These are phyloP conservation scores for Pseudococcus jackbeardsleyi DNA, from an alignment of 2,888 invertebrate species.

Conservation along the genomic window DNA sequence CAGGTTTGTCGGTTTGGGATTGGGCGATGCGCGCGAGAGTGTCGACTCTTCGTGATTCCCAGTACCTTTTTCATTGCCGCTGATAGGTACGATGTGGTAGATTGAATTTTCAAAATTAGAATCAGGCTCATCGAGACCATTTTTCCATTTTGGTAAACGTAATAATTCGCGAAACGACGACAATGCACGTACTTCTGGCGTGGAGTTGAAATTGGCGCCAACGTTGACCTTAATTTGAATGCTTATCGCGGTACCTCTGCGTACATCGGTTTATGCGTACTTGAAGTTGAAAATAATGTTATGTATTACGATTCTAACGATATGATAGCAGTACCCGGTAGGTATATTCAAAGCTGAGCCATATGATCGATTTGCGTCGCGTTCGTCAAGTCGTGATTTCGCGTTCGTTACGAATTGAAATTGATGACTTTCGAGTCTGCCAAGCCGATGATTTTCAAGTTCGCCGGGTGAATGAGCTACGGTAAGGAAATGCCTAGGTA, in stretches of 20 bases:
- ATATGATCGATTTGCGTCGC: background rate
- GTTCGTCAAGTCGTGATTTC: background rate
- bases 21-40: conserved; percentile 38
- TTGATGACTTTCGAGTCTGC: background rate
- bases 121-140: background rate
- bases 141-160: background rate
- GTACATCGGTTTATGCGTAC: background rate
- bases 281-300: background rate
- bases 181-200: background rate
- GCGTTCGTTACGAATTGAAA: background rate
- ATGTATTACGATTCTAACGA: background rate
- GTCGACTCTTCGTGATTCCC: conserved; percentile 58
- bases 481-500: background rate
- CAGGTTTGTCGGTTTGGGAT: background rate
- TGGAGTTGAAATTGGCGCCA: background rate
- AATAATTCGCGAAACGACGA: background rate
- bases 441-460: background rate
- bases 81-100: background rate
- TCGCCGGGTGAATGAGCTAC: background rate
- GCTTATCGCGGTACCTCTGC: background rate
- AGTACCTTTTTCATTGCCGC: conserved; percentile 39
- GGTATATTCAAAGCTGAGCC: background rate
- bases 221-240: background rate
- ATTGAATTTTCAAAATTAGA: background rate
- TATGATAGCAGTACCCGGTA: conserved; percentile 21